Conservation (phyloP, 1,140 invertebrate species). For the Monomorium pharaonis region DNA sequence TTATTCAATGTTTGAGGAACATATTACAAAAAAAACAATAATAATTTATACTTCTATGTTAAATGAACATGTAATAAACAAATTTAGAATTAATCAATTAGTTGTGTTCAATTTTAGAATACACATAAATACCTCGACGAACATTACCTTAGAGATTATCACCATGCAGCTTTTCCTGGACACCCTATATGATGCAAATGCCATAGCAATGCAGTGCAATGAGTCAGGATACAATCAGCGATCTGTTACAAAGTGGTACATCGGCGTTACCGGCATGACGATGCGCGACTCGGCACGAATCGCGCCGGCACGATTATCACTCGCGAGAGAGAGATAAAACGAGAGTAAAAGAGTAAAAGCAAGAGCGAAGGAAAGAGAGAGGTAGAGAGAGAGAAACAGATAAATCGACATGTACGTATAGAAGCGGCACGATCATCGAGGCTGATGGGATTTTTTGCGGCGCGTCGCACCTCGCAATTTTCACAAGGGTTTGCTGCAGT, state of each 20-base stretch:
- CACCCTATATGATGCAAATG: constrained; percentile 39
- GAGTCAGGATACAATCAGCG: constrained; percentile 55
- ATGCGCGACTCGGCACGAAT: constrained; percentile 67
- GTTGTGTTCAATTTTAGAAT: neutral
- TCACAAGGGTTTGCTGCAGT: constrained; percentile 58
- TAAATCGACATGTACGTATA: constrained; percentile 51
- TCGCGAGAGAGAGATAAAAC: constrained; percentile 24
- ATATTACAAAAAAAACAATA: neutral
- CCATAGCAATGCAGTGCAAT: constrained; percentile 36
- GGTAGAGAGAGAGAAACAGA: constrained; percentile 24
- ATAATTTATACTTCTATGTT: neutral
- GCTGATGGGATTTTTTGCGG: constrained; percentile 67
- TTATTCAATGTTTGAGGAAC: neutral
- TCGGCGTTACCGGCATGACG: constrained; percentile 66
- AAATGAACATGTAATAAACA: neutral
- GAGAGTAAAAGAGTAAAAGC: neutral
- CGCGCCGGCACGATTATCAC: constrained; percentile 64
- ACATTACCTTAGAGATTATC: neutral
- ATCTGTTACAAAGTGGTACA: constrained; percentile 62
- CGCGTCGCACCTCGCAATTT: constrained; percentile 54
- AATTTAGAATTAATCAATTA: neutral
- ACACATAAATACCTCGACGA: neutral
- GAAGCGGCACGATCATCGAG: constrained; percentile 63
- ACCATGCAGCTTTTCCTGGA: neutral
- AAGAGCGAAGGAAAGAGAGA: neutral